Evolutionary conservation across 2,113 vertebrate species (phyloP).

Genomic region (Tonatia bakeri): DNA sequence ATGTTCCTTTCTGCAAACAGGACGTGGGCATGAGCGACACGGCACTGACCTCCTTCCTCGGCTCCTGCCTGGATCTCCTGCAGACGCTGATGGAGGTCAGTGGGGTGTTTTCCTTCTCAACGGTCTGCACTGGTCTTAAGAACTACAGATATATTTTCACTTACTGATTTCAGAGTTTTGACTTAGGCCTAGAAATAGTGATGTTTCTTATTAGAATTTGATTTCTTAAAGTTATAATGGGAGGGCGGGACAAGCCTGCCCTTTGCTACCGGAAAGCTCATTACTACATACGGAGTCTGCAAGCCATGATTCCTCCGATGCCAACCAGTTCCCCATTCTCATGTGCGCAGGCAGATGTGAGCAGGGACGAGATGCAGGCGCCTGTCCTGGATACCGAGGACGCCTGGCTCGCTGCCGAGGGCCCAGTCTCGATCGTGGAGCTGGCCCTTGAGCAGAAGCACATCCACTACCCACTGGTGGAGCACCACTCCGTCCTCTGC

Average conservation of each 20-base stretch:
- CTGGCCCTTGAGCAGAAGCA: constrained; percentile 93
- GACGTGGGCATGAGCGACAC: constrained; percentile 95
- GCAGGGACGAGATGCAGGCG: constrained; percentile 85
- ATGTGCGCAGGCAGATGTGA: constrained; percentile 86
- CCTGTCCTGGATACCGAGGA: constrained; percentile 91
- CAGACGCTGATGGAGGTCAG: constrained; percentile 94
- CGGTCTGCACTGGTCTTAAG: background rate
- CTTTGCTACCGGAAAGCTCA: background rate
- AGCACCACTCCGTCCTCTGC: constrained; percentile 93
- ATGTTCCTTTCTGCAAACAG: constrained; percentile 76
- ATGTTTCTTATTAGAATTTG: background rate
- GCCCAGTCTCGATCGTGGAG: constrained; percentile 91
- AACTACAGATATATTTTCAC: background rate
- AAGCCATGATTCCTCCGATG: fast-evolving
- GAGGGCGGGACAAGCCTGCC: background rate
- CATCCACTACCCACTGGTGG: constrained; percentile 93
- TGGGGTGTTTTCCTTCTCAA: background rate
- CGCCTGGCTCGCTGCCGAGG: constrained; percentile 88
- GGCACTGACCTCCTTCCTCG: constrained; percentile 91
- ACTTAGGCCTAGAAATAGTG: background rate
- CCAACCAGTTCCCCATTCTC: background rate
- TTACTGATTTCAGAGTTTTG: background rate
- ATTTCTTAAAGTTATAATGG: background rate
- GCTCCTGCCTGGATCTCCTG: constrained; percentile 91
- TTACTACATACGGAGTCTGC: background rate